Evolutionary conservation across 2,888 invertebrate species (phyloP), one percentile per base, ranked within the genome.

Genomic region (Ceriagrion tenellum): DNA sequence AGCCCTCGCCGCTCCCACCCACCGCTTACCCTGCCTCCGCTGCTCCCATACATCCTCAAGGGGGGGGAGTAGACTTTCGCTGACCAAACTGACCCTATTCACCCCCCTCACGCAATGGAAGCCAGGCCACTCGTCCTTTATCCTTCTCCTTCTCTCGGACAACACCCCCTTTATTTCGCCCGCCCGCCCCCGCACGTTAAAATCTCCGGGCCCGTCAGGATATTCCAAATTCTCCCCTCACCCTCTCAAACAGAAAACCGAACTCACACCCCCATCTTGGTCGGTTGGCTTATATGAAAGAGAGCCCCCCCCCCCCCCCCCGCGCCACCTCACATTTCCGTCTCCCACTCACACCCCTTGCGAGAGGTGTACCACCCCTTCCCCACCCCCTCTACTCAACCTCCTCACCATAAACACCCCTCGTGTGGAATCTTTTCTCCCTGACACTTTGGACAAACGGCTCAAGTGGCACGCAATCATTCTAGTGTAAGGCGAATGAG

Each of bases 381-480:
- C 20, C n/a, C n/a, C n/a, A n/a, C n/a, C n/a, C n/a, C n/a, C n/a
- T n/a, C n/a, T n/a, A n/a, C n/a, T n/a, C n/a, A n/a, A n/a, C 63
- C 59, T 63, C 30, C 59, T 35, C 59, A 20, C 59, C 40, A 26
- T 12, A 55, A 30, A 16, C 63, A 12, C 40, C 91, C 91, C 91
- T 59, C 40, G 8, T 40, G 40, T 63, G 91, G 63, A 91, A 91
- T 91, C 91, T 91, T 91, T 91, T 91, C 91, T 47, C 69, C 69
- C 93, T 93, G 93, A 93, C 93, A 93, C 93, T 93, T 93, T 63
- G 93, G 69, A 93, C 93, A 74, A 93, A 74, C 93, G 93, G 93
- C 93, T 93, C 93, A 93, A 93, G 93, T 93, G 93, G 93, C 93
- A 93, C 93, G 93, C 93, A 93, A 93, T 93, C 93, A 93, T 93